phyloP scores from a whole-genome alignment of 2,113 vertebrate genomes.

The Anthoscopus minutus region DNA sequence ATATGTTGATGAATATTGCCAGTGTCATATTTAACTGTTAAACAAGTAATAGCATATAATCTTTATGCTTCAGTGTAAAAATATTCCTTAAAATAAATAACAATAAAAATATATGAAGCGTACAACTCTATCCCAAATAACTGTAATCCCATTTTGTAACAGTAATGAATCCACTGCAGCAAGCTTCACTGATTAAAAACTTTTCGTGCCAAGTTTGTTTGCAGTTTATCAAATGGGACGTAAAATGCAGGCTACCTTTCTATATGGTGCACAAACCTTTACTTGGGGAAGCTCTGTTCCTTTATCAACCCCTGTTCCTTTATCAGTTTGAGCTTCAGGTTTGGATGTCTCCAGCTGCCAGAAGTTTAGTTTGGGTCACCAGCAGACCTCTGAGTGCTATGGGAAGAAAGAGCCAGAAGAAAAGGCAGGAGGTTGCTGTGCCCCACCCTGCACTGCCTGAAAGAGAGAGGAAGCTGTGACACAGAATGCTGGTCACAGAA shows the following conservation, averaged over 20 bases:
- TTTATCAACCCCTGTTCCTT: neutral
- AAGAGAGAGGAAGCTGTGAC: neutral
- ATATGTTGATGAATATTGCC: slow-evolving; percentile 13
- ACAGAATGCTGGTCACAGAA: neutral
- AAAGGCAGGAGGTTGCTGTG: neutral
- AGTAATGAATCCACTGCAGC: neutral
- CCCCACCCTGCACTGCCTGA: fast-evolving
- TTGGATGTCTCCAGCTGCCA: neutral
- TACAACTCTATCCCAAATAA: neutral
- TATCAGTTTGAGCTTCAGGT: neutral
- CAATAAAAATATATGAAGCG: slow-evolving; percentile 41
- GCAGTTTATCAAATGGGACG: neutral
- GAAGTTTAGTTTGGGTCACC: neutral
- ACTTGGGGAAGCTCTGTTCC: neutral
- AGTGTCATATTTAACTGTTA: slow-evolving; percentile 37
- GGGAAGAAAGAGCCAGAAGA: neutral
- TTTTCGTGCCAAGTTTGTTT: slow-evolving; percentile 1
- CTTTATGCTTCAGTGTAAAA: slow-evolving; percentile 29
- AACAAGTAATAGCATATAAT: slow-evolving; percentile 39
- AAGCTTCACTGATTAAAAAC: slow-evolving; percentile 25
- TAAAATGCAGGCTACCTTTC: neutral
- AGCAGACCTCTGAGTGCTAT: neutral
- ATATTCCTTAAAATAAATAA: slow-evolving; percentile 55
- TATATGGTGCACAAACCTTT: neutral
- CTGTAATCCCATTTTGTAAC: slow-evolving; percentile 17